phyloP scores from a whole-genome alignment of 2,797 vertebrate species.

The Taenioides sp. region DNA sequence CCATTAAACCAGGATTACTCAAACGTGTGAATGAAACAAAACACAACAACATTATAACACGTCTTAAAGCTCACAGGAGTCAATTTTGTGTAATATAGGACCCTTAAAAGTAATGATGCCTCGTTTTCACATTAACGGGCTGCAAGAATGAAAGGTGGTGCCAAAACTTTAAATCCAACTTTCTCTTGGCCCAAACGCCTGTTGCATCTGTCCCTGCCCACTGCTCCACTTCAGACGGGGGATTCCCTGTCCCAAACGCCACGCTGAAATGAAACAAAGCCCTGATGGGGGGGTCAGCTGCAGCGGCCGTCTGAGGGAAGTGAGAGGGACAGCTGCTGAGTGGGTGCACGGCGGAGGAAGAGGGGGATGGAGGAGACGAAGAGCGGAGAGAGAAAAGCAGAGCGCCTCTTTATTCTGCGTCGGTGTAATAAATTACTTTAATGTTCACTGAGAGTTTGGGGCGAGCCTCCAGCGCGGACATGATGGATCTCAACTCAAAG shows the following conservation, averaged over 20 bases:
- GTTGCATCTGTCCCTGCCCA: slow-evolving; percentile 45
- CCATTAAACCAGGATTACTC: too few relatives aligned
- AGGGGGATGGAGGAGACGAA: slow-evolving; percentile 39
- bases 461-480: slow-evolving; percentile 4
- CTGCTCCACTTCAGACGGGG: slow-evolving; percentile 49
- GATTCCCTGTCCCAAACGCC: slow-evolving; percentile 50
- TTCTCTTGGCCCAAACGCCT: slow-evolving; percentile 22
- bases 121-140: slow-evolving; percentile 21
- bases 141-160: slow-evolving; percentile 10
- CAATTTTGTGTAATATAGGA: too few relatives aligned
- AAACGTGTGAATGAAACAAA: too few relatives aligned
- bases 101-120: background rate
- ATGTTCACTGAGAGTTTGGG: slow-evolving; percentile 54
- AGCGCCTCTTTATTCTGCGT: slow-evolving; percentile 55
- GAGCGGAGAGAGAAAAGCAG: slow-evolving; percentile 19
- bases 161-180: slow-evolving; percentile 31
- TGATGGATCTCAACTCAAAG: background rate
- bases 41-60: too few relatives aligned
- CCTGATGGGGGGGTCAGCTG: slow-evolving; percentile 36
- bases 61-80: too few relatives aligned
- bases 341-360: slow-evolving; percentile 44
- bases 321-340: slow-evolving; percentile 76
- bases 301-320: slow-evolving; percentile 49
- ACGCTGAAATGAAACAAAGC: slow-evolving; percentile 72
- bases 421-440: slow-evolving; percentile 73